Base-by-base conservation (phyloP, 2,797 vertebrate species). In the Betta splendens region DNA sequence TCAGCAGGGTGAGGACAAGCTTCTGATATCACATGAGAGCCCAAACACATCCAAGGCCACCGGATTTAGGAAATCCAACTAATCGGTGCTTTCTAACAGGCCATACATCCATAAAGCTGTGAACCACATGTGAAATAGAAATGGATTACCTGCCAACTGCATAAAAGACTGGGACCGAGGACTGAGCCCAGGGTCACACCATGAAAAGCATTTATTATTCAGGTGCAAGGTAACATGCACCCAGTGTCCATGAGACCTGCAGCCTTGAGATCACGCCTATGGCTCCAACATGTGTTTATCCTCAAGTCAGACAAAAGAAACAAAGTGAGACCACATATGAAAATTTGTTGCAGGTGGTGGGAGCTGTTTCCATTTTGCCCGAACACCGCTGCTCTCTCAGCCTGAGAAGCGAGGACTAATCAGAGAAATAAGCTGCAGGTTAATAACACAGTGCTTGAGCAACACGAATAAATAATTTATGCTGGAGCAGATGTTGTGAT, bases 1-100 rank as follows among this genome's bases (percentile, higher is more conserved):
- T 96, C 69, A 95, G 94, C 90, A 92, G 95, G 92, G 95, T 96
- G 79, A 74, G 89, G 33, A 26, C 20, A 47, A 9, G 8, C 25
- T 5, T 5, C 9, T 7, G 1, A n/a, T n/a, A n/a, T n/a, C n/a
- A n/a, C n/a, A n/a, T n/a, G n/a, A n/a, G n/a, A n/a, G n/a, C n/a
- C n/a, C n/a, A n/a, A n/a, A n/a, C n/a, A n/a, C n/a, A n/a, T n/a
- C n/a, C n/a, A n/a, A n/a, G n/a, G n/a, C n/a, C n/a, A n/a, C n/a
- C n/a, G n/a, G n/a, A n/a, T n/a, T n/a, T n/a, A n/a, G n/a, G n/a
- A n/a, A n/a, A n/a, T n/a, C n/a, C n/a, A n/a, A n/a, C n/a, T n/a
- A n/a, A n/a, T n/a, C n/a, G n/a, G n/a, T n/a, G n/a, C n/a, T n/a
- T n/a, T n/a, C n/a, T n/a, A n/a, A 10, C 8, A 28, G 3, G 2